Percentiles rank a stretch among this genome's conserved stretches.
Evolutionary conservation across 2,888 invertebrate genomes (phyloP).

Genomic region (Ophioninae sp.): DNA sequence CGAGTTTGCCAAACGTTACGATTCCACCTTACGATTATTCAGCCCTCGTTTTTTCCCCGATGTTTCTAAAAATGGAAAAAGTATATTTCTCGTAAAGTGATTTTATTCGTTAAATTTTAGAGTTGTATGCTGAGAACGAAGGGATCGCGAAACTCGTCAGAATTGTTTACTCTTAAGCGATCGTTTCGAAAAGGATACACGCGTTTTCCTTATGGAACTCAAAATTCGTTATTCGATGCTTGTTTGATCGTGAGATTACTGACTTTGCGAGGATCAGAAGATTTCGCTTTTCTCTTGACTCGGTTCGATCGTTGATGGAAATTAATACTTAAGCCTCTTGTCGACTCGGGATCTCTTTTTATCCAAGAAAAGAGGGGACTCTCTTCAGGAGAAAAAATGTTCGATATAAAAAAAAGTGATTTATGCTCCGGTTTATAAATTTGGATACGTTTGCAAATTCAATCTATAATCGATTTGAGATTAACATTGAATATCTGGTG

Average conservation of each 20-base stretch:
- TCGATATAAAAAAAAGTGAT: not conserved
- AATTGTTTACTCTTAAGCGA: conserved; percentile 14
- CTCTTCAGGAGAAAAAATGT: not conserved
- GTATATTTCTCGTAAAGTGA: conserved; percentile 11
- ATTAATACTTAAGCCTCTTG: not conserved
- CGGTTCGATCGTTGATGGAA: conserved; percentile 10
- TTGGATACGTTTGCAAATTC: not conserved
- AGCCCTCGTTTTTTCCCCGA: conserved; percentile 2
- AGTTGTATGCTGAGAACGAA: conserved; percentile 13
- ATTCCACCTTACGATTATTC: not conserved
- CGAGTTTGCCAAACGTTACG: not conserved
- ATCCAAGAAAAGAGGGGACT: not conserved
- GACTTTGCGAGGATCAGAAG: conserved; percentile 8
- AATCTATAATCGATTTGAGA: not conserved
- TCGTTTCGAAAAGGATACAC: not conserved
- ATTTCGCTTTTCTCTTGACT: not conserved
- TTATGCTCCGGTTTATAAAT: not conserved
- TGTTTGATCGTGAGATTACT: conserved; percentile 17
- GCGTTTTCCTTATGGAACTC: not conserved
- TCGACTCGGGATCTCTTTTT: not conserved
- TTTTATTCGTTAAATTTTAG: not conserved
- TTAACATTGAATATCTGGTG: not conserved
- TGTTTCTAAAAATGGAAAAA: conserved; percentile 40
- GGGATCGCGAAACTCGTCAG: conserved; percentile 32
- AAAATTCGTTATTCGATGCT: conserved; percentile 19